Conservation (phyloP, 1,140 invertebrate species). For the Drosophila asahinai region DNA sequence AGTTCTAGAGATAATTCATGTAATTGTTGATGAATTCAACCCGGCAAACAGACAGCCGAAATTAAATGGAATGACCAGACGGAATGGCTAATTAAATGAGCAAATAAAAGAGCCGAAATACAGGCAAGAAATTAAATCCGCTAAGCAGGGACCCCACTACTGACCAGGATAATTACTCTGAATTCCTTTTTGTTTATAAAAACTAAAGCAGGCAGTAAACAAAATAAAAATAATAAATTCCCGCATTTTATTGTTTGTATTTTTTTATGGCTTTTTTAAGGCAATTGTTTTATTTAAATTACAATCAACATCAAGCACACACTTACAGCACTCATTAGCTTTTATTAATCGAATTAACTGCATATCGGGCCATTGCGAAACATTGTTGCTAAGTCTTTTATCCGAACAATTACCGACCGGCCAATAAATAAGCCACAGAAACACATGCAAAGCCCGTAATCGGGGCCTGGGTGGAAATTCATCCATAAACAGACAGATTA, state of each 20-base stretch:
- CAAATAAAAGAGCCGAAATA: conserved; percentile 1
- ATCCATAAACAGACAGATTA: conserved; percentile 46
- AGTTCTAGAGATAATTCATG: conserved; percentile 33
- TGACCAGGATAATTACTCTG: background rate
- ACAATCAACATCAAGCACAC: background rate
- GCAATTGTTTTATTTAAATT: conserved; percentile 1
- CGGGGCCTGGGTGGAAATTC: conserved; percentile 15
- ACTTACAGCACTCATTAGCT: conserved; percentile 28
- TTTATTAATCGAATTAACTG: conserved; percentile 52
- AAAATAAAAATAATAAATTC: background rate
- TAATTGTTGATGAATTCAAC: conserved; percentile 34
- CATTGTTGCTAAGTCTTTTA: conserved; percentile 31
- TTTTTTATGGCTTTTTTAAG: background rate
- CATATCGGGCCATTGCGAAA: conserved; percentile 8
- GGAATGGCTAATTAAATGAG: conserved; percentile 28
- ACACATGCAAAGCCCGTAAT: conserved; percentile 38
- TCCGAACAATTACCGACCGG: conserved; percentile 40
- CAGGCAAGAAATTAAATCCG: background rate
- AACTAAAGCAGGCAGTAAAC: background rate
- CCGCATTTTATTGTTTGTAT: background rate
- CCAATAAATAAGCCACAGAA: conserved; percentile 48
- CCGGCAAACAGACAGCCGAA: conserved; percentile 10
- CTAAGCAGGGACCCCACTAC: background rate
- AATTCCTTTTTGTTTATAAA: background rate
- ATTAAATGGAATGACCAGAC: conserved; percentile 28